Base-by-base conservation (phyloP, 2,113 vertebrate genomes). In the Brachypodius melanocephalos region DNA sequence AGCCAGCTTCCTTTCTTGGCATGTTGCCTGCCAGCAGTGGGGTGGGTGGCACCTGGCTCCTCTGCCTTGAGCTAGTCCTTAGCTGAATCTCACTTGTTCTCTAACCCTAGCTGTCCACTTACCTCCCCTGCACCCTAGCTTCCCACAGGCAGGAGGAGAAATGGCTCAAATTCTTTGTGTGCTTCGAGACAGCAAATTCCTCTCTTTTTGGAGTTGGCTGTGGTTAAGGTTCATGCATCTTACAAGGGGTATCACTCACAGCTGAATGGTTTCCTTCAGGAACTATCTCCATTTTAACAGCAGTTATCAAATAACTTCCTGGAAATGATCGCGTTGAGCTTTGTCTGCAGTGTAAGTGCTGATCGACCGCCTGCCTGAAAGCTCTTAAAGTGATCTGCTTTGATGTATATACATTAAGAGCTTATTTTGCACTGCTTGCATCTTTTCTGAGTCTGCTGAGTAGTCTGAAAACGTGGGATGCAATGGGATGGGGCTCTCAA, bases 271-370 rank as follows among this genome's bases (percentile, higher is more conserved):
- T 94, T 88, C 38, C 67, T 93, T 72, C 40, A 88, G 67, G 74
- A 71, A 6, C 77, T 45, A 7, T 62, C 71, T 77, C 49, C 20
- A 22, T 81, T 93, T 90, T 90, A 92, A 76, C 76, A 88, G 42
- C 34, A 74, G 83, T 90, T 88, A 84, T 59, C 76, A 81, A 77
- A 63, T 95, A 84, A 74, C 76, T 90, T 82, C 55, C 49, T 9
- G 5, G 71, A 71, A 88, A 26, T 1, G 18, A 72, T 65, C 0
- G 0, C 3, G 7, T 75, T 2, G 21, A 63, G 57, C 76, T 58
- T 75, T 63, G 59, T 83, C 80, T 92, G 83, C 65, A 63, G n/a
- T 4, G 6, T 84, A 87, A 93, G 52, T 75, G 80, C 84, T 78
- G 52, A 96, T 85, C 8, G 68, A 81, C 76, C 1, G 5, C 55